Conservation (phyloP, 1,140 invertebrate genomes). For the Matsumurasca onukii region DNA sequence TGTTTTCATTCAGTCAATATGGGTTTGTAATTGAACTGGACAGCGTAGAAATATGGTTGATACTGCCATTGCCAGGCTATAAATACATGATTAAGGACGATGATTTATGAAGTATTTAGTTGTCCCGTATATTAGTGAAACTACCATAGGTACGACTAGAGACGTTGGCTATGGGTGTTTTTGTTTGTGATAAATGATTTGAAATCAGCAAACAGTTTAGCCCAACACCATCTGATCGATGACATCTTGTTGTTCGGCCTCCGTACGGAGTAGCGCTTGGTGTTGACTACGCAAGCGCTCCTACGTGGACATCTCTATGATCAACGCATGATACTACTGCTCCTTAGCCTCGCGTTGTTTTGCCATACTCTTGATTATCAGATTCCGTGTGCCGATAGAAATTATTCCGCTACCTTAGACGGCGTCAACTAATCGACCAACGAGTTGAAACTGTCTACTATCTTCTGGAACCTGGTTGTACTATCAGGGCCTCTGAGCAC, state of each 20-base stretch:
- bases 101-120: no score
- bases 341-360: constrained; percentile 80
- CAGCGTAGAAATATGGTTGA: no score
- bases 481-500: no score
- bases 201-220: no score
- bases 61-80: no score
- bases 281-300: constrained; percentile 78
- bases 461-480: constrained; percentile 76
- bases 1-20: no score
- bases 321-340: constrained; percentile 76
- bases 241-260: constrained; percentile 79
- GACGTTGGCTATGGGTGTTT: no score
- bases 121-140: no score
- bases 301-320: constrained; percentile 79
- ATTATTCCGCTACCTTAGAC: constrained; percentile 83
- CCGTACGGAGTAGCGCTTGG: constrained; percentile 77
- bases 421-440: constrained; percentile 69
- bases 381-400: constrained; percentile 78
- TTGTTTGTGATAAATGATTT: no score
- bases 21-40: no score
- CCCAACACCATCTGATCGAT: constrained; percentile 60
- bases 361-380: constrained; percentile 75
- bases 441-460: constrained; percentile 70
- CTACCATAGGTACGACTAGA: no score
- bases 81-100: no score